Evolutionary conservation across 2,797 vertebrate genomes (phyloP).

Genomic region (Sebastes reedi): DNA sequence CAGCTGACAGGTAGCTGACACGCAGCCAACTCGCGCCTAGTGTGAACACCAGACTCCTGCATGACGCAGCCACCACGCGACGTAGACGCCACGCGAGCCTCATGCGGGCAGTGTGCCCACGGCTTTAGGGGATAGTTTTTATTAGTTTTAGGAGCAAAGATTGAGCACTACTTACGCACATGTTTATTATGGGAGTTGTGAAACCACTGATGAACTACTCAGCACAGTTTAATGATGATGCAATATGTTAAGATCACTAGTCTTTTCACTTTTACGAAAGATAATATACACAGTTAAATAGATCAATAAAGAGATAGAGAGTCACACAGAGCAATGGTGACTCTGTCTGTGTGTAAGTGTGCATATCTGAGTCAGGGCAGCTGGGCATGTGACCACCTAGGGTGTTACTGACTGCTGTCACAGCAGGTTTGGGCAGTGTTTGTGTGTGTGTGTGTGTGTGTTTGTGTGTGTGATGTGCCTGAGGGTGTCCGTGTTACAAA

Average conservation of each 20-base stretch:
- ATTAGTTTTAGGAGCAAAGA: background rate
- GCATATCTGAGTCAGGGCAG: slow-evolving; percentile 29
- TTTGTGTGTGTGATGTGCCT: slow-evolving; percentile 22
- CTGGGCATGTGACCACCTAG: slow-evolving; percentile 62
- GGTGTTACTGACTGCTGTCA: slow-evolving; percentile 66
- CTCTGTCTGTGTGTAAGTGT: background rate
- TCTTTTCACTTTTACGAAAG: background rate
- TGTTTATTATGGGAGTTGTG: background rate
- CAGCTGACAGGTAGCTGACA: too few species aligned
- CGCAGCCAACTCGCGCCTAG: too few species aligned
- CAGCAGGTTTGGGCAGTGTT: slow-evolving; percentile 45
- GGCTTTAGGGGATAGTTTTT: background rate
- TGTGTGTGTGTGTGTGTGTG: slow-evolving; percentile 18
- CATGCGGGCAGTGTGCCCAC: too few species aligned
- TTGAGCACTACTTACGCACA: background rate
- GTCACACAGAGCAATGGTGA: background rate
- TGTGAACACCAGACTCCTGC: too few species aligned
- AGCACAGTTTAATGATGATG: background rate
- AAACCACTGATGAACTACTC: background rate
- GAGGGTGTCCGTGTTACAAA: slow-evolving; percentile 47
- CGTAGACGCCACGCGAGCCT: too few species aligned
- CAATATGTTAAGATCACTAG: background rate
- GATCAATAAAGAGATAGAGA: slow-evolving; percentile 13
- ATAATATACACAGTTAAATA: background rate
- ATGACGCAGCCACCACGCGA: too few species aligned